Evolutionary conservation across 2,888 invertebrate genomes (phyloP).

Genomic region (Drosophila atripex): DNA sequence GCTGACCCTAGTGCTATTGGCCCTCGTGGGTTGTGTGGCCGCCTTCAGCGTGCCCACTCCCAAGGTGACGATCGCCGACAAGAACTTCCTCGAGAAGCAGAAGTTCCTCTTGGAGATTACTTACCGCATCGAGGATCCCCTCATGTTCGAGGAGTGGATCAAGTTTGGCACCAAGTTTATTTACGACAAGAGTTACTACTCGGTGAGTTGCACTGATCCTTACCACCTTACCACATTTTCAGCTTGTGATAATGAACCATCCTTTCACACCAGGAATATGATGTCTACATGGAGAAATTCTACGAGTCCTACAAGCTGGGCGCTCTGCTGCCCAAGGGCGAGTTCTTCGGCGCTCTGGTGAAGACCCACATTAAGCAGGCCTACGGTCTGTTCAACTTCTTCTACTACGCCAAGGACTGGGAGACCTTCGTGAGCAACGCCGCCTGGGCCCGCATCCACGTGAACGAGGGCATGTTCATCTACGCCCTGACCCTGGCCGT

Average conservation of each 20-base stretch:
- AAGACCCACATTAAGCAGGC: slow-evolving; percentile 85
- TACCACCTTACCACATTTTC: neutral
- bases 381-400: slow-evolving; percentile 86
- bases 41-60: slow-evolving; percentile 62
- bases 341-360: slow-evolving; percentile 85
- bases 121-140: slow-evolving; percentile 69
- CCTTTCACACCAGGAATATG: slow-evolving; percentile 56
- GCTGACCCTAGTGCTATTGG: slow-evolving; percentile 74
- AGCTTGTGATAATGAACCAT: neutral
- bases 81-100: slow-evolving; percentile 70
- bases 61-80: slow-evolving; percentile 71
- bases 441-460: slow-evolving; percentile 87
- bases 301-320: slow-evolving; percentile 75
- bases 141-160: slow-evolving; percentile 79
- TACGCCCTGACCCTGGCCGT: slow-evolving; percentile 88
- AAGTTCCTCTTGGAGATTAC: slow-evolving; percentile 77
- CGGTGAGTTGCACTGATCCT: slow-evolving; percentile 48
- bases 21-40: slow-evolving; percentile 77
- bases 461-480: slow-evolving; percentile 90
- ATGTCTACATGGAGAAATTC: slow-evolving; percentile 76
- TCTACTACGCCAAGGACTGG: slow-evolving; percentile 89
- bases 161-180: slow-evolving; percentile 65
- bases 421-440: slow-evolving; percentile 89
- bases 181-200: slow-evolving; percentile 64
- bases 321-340: slow-evolving; percentile 85